Conservation (phyloP, 2,113 vertebrate species). For the Microcebus lehilahytsara region DNA sequence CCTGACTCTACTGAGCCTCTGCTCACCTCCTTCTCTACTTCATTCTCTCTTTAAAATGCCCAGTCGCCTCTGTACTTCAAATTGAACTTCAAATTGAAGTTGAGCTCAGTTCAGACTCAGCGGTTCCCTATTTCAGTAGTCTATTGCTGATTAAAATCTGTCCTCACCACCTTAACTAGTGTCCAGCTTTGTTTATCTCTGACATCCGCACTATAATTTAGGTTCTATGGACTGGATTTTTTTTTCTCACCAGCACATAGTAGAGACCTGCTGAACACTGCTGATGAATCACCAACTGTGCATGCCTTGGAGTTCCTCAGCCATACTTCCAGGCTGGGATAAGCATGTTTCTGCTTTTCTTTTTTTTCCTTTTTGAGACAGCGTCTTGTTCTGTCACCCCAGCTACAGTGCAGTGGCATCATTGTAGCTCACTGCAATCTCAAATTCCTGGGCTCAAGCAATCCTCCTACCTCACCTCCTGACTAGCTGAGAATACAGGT, state of each 20-base stretch:
- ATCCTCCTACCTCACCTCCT: no score
- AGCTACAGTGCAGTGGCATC: no score
- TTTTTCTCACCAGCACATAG: background rate
- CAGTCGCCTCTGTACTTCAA: no score
- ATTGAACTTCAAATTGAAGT: background rate
- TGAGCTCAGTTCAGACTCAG: background rate
- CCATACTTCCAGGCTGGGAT: background rate
- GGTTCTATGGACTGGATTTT: background rate
- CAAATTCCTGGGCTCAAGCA: no score
- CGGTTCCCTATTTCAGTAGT: background rate
- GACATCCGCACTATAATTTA: background rate
- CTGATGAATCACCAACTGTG: background rate
- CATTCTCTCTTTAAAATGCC: background rate
- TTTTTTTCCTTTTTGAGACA: no score
- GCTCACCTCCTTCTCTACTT: background rate
- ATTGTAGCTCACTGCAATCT: no score
- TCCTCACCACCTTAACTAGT: background rate
- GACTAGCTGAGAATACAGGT: no score
- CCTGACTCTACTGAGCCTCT: background rate
- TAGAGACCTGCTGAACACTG: background rate
- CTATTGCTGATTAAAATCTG: background rate
- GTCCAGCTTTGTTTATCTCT: background rate
- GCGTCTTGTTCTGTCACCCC: no score
- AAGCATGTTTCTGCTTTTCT: background rate
- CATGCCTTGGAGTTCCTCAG: background rate